Evolutionary conservation across 2,888 invertebrate genomes (phyloP), one percentile per base, ranked within the genome.

Genomic region (Lymantria monacha): DNA sequence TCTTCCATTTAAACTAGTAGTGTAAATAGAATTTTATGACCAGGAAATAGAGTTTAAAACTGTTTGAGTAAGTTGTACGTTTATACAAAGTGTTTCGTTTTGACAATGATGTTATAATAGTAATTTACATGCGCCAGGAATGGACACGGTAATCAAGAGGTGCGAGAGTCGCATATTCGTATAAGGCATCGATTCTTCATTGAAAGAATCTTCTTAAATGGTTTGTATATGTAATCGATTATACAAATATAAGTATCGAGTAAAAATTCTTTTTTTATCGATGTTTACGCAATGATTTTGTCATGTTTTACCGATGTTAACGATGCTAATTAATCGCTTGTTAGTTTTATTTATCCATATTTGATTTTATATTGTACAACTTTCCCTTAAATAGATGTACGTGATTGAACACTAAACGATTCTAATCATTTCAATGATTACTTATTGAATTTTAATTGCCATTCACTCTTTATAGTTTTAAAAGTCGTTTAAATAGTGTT

Each of bases 21-120:
- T 52, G 54, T 42, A 49, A 49, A 1, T 0, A 0, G 42, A 37
- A n/a, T 12, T 22, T 30, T 33, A 33, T 33, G 1, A 33, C 33
- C 33, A 8, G 9, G 33, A 2, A 0, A 56, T 64, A 62, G 46
- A 44, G 62, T 50, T 59, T 11, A 12, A 50, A 56, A 57, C 60
- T 13, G 46, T 15, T 54, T 55, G 44, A 30, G 0, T 8, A 1
- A n/a, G 9, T 10, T 11, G 8, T 10, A 37, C 22, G 15, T 42
- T 46, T 53, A 55, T 59, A 63, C 53, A 56, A 61, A 51, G 49
- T 62, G 55, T 66, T 72, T 66, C 61, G 43, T 57, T 71, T 67
- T 72, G 73, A 69, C 70, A 72, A 73, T 76, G 70, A 74, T 75
- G 70, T 79, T 78, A 70, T 75, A 74, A 75, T 73, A 77, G 70